These are phyloP conservation scores for Rhabdomys pumilio DNA, from an alignment of 2,797 vertebrate genomes.

Conservation along the genomic window DNA sequence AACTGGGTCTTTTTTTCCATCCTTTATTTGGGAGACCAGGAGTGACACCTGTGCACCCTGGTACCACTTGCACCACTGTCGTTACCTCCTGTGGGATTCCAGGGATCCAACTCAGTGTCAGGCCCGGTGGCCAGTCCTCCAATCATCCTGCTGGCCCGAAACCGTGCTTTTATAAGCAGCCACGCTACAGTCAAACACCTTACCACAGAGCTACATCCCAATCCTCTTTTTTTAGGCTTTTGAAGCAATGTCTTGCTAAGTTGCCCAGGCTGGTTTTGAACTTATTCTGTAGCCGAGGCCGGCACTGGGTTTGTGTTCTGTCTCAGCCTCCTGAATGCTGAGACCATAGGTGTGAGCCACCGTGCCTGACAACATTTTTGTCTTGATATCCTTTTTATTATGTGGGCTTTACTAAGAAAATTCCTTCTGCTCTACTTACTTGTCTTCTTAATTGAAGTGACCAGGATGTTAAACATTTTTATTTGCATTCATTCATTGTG, in stretches of 20 bases:
- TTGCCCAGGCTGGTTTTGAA: neutral
- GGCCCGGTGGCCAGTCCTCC: fast-evolving
- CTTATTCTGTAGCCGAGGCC: neutral
- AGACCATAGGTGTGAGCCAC: neutral
- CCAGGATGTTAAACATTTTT: neutral
- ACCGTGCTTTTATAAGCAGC: neutral
- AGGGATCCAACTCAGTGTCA: neutral
- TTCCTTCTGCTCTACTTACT: neutral
- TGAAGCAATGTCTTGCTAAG: neutral
- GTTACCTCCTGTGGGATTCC: neutral
- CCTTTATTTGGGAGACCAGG: neutral
- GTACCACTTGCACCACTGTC: neutral
- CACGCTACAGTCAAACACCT: neutral
- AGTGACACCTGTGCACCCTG: neutral
- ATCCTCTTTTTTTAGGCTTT: neutral
- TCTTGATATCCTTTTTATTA: neutral
- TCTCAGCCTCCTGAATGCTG: neutral
- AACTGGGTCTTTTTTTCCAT: neutral
- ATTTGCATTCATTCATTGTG: neutral
- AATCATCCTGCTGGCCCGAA: too few species aligned
- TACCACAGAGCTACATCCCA: neutral
- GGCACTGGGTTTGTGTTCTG: neutral
- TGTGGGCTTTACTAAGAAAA: neutral
- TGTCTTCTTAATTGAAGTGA: neutral
- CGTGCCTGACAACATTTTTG: neutral